These are phyloP conservation scores for Hemicordylus capensis DNA, from an alignment of 2,113 vertebrate species.

Conservation along the genomic window DNA sequence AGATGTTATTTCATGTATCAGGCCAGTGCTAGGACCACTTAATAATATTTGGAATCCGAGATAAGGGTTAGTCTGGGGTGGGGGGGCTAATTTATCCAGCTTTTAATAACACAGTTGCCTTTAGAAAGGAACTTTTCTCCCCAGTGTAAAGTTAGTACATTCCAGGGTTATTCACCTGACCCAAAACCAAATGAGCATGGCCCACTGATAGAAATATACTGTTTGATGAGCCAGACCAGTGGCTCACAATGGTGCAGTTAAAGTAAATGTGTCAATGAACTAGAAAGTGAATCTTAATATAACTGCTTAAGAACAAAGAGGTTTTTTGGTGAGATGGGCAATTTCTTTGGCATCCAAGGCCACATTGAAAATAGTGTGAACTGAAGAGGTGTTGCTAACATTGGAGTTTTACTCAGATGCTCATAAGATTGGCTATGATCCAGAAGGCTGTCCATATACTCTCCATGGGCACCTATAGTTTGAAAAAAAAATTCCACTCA, in stretches of 20 bases:
- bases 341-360: neutral
- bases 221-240: neutral
- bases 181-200: neutral
- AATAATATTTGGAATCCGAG: slow-evolving; percentile 16
- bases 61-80: slow-evolving; percentile 7
- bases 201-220: neutral
- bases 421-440: neutral
- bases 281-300: neutral
- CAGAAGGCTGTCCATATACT: neutral
- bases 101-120: slow-evolving; percentile 8
- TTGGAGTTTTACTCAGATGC: neutral
- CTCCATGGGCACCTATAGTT: neutral
- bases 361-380: neutral
- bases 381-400: neutral
- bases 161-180: slow-evolving; percentile 1
- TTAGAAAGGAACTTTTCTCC: neutral
- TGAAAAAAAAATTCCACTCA: neutral
- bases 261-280: neutral
- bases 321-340: neutral
- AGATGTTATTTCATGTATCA: slow-evolving; percentile 19
- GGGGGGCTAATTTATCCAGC: slow-evolving; percentile 11
- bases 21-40: neutral
- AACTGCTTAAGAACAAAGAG: neutral
- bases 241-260: neutral
- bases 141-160: neutral